Base-by-base conservation (phyloP, 2,113 vertebrate genomes). In the Hystrix cristata region DNA sequence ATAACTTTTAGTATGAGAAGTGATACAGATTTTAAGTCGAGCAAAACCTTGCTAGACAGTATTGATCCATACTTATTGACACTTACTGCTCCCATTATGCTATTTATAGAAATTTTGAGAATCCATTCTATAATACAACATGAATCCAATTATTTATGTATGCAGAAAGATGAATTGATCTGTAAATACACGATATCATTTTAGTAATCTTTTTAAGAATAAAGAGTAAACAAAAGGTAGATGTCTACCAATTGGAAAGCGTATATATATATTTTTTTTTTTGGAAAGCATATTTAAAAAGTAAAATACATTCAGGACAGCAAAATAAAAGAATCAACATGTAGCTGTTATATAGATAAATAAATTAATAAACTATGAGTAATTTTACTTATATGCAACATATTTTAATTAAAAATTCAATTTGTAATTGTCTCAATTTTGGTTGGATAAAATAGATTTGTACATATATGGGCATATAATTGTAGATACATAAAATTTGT, bases 351-450 rank as follows among this genome's bases (percentile, higher is more conserved):
- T 13, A 43, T 48, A 60, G 19, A 27, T 38, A 53, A 59, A 25
- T 14, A 38, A 59, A 25, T 72, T n/a, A 72, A 5, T 38, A 67
- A 72, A 10, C 18, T 51, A 25, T 5, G 5, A 14, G 21, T 5
- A 15, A 13, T 60, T 60, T 60, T 60, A 57, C 38, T 57, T 57
- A 60, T 19, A 60, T 21, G 57, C 38, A 29, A 5, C 27, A 53
- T 19, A 84, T 48, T 94, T 83, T 90, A 83, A 65, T 57, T 90
- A 74, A 74, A 57, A 46, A 64, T 69, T 74, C 38, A 88, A 60
- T 74, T n/a, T 13, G 51, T 7, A 67, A 51, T 23, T 13, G 15
- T 11, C 1, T 11, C 14, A 27, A 15, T 72, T 87, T 7, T 72
- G 15, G 18, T 43, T 72, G 8, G 15, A 51, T 7, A 43, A 43